Conservation (phyloP, 92 coral and sea anemone species). For the Siderastrea siderea region DNA sequence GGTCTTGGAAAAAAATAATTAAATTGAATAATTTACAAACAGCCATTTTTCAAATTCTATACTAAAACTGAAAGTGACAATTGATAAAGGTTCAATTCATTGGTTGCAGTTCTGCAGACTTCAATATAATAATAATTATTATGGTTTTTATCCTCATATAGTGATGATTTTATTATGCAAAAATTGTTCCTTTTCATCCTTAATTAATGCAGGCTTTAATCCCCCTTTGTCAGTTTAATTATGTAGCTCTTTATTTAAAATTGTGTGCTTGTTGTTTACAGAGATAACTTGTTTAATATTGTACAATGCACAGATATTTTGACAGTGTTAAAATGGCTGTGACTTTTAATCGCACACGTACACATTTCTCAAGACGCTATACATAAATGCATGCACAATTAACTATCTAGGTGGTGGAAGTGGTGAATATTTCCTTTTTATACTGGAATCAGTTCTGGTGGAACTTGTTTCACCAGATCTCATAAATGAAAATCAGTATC, state of each 20-base stretch:
- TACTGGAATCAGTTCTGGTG: no score
- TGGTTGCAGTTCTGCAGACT: neutral
- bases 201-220: neutral
- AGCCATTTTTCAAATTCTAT: no score
- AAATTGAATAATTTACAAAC: neutral
- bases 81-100: neutral
- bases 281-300: neutral
- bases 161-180: constrained; percentile 8
- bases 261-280: constrained; percentile 18
- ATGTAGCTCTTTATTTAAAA: constrained; percentile 27
- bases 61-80: no score
- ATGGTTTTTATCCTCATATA: neutral
- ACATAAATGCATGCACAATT: neutral
- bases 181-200: constrained; percentile 5
- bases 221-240: constrained; percentile 25
- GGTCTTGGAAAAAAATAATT: no score
- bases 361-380: neutral
- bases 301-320: neutral
- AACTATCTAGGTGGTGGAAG: no score
- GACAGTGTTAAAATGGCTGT: neutral
- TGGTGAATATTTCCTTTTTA: no score
- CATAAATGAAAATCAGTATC: neutral
- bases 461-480: neutral
- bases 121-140: no score
- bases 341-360: neutral